Percentiles rank a stretch among this genome's conserved stretches.
Conservation (phyloP, 2,797 vertebrate species). For the Tangara arthus region DNA sequence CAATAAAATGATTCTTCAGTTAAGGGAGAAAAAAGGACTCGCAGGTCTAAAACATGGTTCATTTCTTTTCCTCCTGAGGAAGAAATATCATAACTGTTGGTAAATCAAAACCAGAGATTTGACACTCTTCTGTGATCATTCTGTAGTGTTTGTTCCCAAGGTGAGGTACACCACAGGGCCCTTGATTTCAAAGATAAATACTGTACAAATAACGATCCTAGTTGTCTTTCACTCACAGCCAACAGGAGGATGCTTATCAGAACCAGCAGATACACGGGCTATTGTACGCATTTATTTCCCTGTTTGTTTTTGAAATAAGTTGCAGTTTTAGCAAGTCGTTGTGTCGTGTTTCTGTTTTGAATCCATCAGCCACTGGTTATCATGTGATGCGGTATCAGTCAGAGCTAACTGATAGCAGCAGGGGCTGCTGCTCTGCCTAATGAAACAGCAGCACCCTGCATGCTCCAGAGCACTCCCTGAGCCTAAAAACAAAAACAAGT, state of each 20-base stretch:
- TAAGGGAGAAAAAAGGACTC: conserved; percentile 36
- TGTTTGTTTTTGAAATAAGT: conserved; percentile 69
- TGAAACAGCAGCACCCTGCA: conserved; percentile 21
- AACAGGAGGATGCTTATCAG: conserved; percentile 87
- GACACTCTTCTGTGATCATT: conserved; percentile 73
- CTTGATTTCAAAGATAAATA: conserved; percentile 89
- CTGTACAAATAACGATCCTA: conserved; percentile 82
- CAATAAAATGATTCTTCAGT: conserved; percentile 41
- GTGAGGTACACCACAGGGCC: conserved; percentile 80
- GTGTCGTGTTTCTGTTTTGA: not conserved
- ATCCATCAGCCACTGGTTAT: conserved; percentile 19
- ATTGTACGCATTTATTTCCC: conserved; percentile 58
- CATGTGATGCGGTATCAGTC: conserved; percentile 22
- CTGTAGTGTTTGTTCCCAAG: conserved; percentile 78
- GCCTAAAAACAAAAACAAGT: conserved; percentile 44
- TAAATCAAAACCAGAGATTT: conserved; percentile 73
- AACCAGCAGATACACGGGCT: conserved; percentile 75
- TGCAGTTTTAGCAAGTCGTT: conserved; percentile 8
- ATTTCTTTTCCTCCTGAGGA: conserved; percentile 63
- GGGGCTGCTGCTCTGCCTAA: conserved; percentile 50
- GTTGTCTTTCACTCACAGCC: conserved; percentile 87
- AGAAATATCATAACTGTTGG: conserved; percentile 62
- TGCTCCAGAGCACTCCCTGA: not conserved
- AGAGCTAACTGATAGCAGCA: conserved; percentile 47
- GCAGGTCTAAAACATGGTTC: conserved; percentile 29